Conservation (phyloP, 2,113 vertebrate genomes). For the Taxidea taxus region DNA sequence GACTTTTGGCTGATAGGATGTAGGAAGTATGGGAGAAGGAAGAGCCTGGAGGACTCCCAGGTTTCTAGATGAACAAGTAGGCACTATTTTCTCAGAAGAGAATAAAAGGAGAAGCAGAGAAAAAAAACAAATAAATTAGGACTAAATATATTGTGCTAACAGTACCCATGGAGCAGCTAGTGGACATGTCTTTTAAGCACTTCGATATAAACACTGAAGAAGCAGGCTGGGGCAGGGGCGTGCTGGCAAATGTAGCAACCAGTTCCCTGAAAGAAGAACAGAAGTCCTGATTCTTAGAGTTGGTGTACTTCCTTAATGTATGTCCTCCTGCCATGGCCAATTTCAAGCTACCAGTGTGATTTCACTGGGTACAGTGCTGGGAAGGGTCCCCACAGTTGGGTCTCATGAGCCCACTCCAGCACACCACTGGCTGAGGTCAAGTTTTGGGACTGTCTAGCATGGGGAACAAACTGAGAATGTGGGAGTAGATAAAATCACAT, state of each 20-base stretch:
- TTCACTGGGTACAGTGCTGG: not conserved
- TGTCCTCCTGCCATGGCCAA: fast-evolving
- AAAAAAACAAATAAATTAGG: not conserved
- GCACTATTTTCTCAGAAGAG: not conserved
- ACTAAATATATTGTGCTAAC: not conserved
- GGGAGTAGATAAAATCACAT: not conserved
- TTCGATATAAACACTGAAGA: not conserved
- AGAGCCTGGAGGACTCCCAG: not conserved
- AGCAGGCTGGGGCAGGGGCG: too few relatives aligned
- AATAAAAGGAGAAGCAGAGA: not conserved
- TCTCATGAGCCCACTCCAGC: not conserved
- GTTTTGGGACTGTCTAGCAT: not conserved
- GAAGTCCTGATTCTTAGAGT: not conserved
- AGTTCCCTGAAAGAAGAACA: fast-evolving
- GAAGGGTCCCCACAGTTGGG: not conserved
- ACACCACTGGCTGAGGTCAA: not conserved
- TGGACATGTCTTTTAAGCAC: not conserved
- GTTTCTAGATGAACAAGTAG: not conserved
- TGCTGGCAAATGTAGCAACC: not conserved
- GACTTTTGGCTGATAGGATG: not conserved
- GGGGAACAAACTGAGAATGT: not conserved
- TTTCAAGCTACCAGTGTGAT: too few relatives aligned
- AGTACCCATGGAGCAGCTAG: not conserved
- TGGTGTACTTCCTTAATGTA: fast-evolving
- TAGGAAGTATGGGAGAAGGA: not conserved